These are phyloP conservation scores for Paragorgia papillata DNA, from an alignment of 92 coral and sea anemone genomes.

Conservation along the genomic window DNA sequence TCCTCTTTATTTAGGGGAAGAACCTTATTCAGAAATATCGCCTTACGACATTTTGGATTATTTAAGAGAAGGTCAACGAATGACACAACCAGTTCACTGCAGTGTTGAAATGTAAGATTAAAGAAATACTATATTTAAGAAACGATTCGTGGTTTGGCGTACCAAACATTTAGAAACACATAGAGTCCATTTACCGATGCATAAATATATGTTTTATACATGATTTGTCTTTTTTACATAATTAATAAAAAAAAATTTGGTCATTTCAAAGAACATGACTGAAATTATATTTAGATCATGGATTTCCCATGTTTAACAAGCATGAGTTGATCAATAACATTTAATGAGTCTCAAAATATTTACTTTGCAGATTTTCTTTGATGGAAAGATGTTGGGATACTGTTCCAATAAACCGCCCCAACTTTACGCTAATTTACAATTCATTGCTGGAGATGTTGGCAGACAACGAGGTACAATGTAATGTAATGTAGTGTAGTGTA, in stretches of 20 bases:
- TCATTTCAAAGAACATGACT: no score
- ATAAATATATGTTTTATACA: neutral
- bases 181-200: neutral
- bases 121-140: neutral
- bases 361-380: conserved; percentile 57
- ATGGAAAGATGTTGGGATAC: conserved; percentile 74
- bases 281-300: no score
- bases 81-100: conserved; percentile 62
- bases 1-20: conserved; percentile 40
- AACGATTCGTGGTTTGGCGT: no score
- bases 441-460: conserved; percentile 55
- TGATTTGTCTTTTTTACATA: neutral
- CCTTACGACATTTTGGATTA: conserved; percentile 43
- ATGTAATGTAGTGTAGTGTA: no score
- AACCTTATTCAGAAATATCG: conserved; percentile 51
- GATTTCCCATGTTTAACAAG: no score
- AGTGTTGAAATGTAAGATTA: conserved; percentile 57
- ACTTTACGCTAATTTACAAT: conserved; percentile 53
- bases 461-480: conserved; percentile 54
- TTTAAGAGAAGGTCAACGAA: conserved; percentile 46
- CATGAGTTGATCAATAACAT: no score
- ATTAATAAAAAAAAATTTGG: no score
- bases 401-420: conserved; percentile 66
- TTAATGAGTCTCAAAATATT: no score
- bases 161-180: no score